phyloP scores from a whole-genome alignment of 2,797 vertebrate species.

The Dendrocincla tyrannina region DNA sequence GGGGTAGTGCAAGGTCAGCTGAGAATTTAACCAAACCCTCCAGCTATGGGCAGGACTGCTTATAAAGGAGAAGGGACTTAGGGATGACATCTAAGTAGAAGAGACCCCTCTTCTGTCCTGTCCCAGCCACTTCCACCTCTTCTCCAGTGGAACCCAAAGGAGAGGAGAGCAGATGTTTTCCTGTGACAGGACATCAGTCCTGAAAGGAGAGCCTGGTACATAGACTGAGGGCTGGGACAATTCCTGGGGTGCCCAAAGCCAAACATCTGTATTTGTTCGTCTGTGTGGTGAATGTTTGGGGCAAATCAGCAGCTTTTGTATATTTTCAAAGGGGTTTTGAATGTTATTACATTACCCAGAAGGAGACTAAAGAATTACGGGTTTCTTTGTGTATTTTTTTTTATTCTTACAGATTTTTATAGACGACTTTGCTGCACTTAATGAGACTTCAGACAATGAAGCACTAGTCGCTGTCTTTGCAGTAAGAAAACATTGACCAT shows the following conservation, averaged over 20 bases:
- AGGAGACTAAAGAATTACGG: not conserved
- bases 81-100: not conserved
- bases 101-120: not conserved
- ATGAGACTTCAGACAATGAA: rapidly evolving
- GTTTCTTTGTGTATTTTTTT: not conserved
- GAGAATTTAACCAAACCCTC: not conserved
- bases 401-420: not conserved
- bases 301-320: not conserved
- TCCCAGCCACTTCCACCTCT: not conserved
- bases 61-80: not conserved
- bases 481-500: slow-evolving; percentile 25
- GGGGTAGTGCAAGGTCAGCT: not conserved
- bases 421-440: rapidly evolving
- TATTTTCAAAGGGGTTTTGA: not conserved
- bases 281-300: not conserved
- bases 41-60: rapidly evolving
- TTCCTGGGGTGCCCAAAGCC: not conserved
- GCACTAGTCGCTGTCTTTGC: not conserved
- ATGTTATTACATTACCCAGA: not conserved
- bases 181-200: not conserved
- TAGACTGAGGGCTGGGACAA: not conserved
- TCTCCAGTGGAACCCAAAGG: not conserved
- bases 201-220: not conserved
- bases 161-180: not conserved
- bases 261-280: not conserved